A percentile compares a stretch with the other conserved stretches of the same genome.
Conservation (phyloP, 2,113 vertebrate genomes). For the Cynopterus brachyotis region DNA sequence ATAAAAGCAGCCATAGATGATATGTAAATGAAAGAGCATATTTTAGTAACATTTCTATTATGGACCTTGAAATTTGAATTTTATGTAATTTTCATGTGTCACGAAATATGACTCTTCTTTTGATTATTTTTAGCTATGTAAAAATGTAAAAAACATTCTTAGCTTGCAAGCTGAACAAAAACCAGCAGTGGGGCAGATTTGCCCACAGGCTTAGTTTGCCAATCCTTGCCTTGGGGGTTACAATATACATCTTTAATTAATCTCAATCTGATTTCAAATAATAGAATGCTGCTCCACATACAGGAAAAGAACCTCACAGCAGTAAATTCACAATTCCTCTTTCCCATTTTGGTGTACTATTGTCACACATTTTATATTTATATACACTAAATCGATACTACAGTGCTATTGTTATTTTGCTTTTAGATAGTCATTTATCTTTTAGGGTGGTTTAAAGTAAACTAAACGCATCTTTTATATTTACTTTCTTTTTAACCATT, state of each 20-base stretch:
- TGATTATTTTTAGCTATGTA: background rate
- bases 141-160: background rate
- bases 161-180: background rate
- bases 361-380: background rate
- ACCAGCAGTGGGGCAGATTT: background rate
- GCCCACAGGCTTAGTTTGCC: background rate
- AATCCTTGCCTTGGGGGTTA: background rate
- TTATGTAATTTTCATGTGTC: background rate
- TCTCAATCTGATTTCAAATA: background rate
- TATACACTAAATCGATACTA: background rate
- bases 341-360: background rate
- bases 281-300: background rate
- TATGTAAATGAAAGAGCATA: background rate
- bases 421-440: background rate
- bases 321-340: background rate
- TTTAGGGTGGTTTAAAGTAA: background rate
- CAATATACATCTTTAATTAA: background rate
- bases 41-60: background rate
- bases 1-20: background rate
- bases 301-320: background rate
- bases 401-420: background rate
- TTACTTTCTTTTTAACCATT: background rate
- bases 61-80: background rate
- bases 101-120: background rate
- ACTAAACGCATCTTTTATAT: background rate